These are phyloP conservation scores for Drosophila suzukii DNA, from an alignment of 1,140 invertebrate species.

Conservation along the genomic window DNA sequence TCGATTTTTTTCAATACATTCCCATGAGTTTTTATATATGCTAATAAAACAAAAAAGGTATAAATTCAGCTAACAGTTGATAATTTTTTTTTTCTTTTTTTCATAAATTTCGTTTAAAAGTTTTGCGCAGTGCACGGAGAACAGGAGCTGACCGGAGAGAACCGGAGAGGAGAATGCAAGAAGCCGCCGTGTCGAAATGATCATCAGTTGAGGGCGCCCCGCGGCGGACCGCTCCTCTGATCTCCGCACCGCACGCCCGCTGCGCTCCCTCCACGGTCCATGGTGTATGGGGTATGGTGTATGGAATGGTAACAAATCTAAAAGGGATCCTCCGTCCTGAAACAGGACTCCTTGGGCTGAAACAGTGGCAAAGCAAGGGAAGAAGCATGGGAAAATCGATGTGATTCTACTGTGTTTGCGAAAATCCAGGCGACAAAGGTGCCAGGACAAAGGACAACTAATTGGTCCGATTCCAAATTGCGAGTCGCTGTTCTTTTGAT, in stretches of 20 bases:
- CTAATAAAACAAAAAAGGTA: too few species aligned
- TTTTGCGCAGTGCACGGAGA: constrained; percentile 13
- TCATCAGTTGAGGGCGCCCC: constrained; percentile 67
- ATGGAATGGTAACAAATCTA: not conserved
- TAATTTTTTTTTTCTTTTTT: too few species aligned
- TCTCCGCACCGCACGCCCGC: constrained; percentile 61
- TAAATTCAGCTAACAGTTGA: too few species aligned
- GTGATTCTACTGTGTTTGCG: constrained; percentile 27
- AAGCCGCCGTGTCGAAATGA: constrained; percentile 66
- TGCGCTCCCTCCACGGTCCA: constrained; percentile 33
- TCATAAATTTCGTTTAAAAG: too few species aligned
- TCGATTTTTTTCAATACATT: too few species aligned
- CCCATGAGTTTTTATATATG: too few species aligned
- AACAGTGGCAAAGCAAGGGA: constrained; percentile 39
- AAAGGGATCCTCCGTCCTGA: constrained; percentile 2
- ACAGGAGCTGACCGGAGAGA: constrained; percentile 7
- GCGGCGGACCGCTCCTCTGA: constrained; percentile 49
- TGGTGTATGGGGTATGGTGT: too few species aligned
- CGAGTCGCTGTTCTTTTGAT: constrained; percentile 40
- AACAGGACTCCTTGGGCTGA: constrained; percentile 18
- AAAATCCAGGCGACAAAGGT: constrained; percentile 46
- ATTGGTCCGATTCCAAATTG: constrained; percentile 60
- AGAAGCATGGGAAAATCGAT: constrained; percentile 42
- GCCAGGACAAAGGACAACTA: constrained; percentile 55
- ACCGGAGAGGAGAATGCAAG: constrained; percentile 14